Evolutionary conservation across 2,888 invertebrate species (phyloP).

Genomic region (Apotomis turbidana): DNA sequence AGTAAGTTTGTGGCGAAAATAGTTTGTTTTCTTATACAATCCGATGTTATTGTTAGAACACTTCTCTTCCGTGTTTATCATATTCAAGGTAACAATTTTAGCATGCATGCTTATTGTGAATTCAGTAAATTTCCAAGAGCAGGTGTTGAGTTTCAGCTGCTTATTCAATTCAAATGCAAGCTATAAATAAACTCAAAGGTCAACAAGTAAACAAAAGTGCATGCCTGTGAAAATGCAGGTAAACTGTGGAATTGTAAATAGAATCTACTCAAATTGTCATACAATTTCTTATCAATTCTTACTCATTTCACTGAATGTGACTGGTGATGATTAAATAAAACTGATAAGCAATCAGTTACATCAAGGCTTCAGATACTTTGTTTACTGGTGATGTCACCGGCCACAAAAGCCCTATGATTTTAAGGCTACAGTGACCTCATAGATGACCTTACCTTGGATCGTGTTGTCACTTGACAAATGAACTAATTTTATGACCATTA

Average conservation of each 20-base stretch:
- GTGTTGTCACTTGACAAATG: constrained; percentile 33
- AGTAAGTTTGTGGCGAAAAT: constrained; percentile 63
- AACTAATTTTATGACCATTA: constrained; percentile 16
- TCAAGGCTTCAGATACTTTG: constrained; percentile 29
- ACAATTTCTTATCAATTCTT: constrained; percentile 43
- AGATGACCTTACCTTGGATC: constrained; percentile 29
- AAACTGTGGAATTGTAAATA: not conserved
- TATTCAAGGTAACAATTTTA: not conserved
- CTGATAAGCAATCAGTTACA: constrained; percentile 21
- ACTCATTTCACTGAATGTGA: constrained; percentile 1
- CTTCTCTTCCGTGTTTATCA: constrained; percentile 1
- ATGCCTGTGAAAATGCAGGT: not conserved
- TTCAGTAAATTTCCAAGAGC: constrained; percentile 25
- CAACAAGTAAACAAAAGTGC: not conserved
- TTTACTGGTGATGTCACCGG: constrained; percentile 37
- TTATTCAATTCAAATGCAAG: constrained; percentile 40
- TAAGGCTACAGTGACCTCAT: constrained; percentile 32
- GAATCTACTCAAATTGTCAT: not conserved
- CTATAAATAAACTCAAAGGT: constrained; percentile 9
- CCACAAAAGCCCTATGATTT: constrained; percentile 30
- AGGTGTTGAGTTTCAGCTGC: constrained; percentile 41
- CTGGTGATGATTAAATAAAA: not conserved
- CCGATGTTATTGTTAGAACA: constrained; percentile 5
- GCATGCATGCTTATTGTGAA: constrained; percentile 10
- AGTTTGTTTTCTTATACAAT: constrained; percentile 2